Evolutionary conservation across 2,113 vertebrate species (phyloP).

Genomic region (Blennius ocellaris): DNA sequence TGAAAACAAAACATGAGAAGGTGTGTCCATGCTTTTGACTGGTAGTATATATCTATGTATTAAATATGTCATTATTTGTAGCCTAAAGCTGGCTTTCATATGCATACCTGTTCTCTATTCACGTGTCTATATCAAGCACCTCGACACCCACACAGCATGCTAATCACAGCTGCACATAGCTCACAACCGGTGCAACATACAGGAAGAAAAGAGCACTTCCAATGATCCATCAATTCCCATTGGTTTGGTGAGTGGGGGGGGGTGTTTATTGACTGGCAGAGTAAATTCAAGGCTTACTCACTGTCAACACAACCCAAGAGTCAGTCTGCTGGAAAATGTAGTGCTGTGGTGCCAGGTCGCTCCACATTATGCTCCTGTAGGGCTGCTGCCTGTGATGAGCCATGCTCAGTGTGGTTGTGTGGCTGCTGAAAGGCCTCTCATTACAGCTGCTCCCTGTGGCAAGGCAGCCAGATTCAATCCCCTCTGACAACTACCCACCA

Average conservation of each 20-base stretch:
- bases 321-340: slow-evolving; percentile 76
- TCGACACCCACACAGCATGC: slow-evolving; percentile 7
- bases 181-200: slow-evolving; percentile 59
- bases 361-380: slow-evolving; percentile 77
- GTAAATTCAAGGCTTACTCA: slow-evolving; percentile 79
- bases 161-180: slow-evolving; percentile 25
- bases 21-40: no score
- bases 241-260: slow-evolving; percentile 62
- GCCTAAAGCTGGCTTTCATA: not conserved
- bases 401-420: slow-evolving; percentile 69
- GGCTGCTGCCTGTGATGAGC: slow-evolving; percentile 73
- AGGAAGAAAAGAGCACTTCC: slow-evolving; percentile 59
- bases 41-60: no score
- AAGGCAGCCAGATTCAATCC: slow-evolving; percentile 60
- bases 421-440: slow-evolving; percentile 75
- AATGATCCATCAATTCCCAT: slow-evolving; percentile 75
- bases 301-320: slow-evolving; percentile 74
- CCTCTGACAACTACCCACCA: slow-evolving; percentile 46
- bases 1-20: no score
- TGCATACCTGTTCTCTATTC: not conserved
- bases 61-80: no score
- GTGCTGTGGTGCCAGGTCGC: slow-evolving; percentile 72
- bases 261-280: slow-evolving; percentile 77
- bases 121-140: not conserved
- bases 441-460: slow-evolving; percentile 77